These are phyloP conservation scores for Zoanthus solanderi DNA, from an alignment of 92 coral and sea anemone species.

Conservation along the genomic window DNA sequence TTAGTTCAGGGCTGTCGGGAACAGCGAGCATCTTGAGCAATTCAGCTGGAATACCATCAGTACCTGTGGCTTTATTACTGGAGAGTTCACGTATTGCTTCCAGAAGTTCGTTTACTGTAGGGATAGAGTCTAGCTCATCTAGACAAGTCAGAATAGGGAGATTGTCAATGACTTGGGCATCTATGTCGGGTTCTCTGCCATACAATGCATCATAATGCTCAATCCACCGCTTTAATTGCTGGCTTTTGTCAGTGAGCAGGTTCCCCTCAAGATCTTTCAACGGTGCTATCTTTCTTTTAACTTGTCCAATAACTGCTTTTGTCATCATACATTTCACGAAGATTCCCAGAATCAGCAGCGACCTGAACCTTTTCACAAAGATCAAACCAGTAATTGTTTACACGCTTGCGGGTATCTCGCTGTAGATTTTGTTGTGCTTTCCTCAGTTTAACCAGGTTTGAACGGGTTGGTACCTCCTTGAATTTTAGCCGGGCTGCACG, in stretches of 20 bases:
- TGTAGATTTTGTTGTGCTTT: slow-evolving; percentile 11
- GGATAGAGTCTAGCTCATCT: background rate
- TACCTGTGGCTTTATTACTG: slow-evolving; percentile 12
- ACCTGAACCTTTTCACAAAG: slow-evolving; percentile 11
- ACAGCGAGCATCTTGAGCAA: slow-evolving; percentile 3
- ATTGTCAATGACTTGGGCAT: background rate
- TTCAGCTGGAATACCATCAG: slow-evolving; percentile 14
- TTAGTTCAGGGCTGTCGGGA: slow-evolving; percentile 5
- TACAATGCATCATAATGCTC: background rate
- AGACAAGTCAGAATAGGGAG: background rate
- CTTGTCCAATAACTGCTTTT: slow-evolving; percentile 1
- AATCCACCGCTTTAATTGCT: background rate
- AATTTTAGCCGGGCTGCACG: background rate
- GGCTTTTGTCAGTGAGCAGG: background rate
- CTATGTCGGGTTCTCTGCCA: slow-evolving; percentile 5
- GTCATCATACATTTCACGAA: slow-evolving; percentile 9
- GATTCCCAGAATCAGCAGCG: slow-evolving; percentile 22
- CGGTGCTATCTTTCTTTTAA: slow-evolving; percentile 6
- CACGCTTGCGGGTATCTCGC: slow-evolving; percentile 4
- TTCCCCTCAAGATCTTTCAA: background rate
- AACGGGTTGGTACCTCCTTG: slow-evolving; percentile 10
- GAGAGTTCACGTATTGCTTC: slow-evolving; percentile 10
- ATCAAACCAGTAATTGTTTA: slow-evolving; percentile 15
- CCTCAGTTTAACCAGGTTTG: slow-evolving; percentile 11
- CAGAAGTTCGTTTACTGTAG: background rate